Evolutionary conservation across 2,888 invertebrate genomes (phyloP), one percentile per base, ranked within the genome.

Genomic region (Dascillus cervinus): DNA sequence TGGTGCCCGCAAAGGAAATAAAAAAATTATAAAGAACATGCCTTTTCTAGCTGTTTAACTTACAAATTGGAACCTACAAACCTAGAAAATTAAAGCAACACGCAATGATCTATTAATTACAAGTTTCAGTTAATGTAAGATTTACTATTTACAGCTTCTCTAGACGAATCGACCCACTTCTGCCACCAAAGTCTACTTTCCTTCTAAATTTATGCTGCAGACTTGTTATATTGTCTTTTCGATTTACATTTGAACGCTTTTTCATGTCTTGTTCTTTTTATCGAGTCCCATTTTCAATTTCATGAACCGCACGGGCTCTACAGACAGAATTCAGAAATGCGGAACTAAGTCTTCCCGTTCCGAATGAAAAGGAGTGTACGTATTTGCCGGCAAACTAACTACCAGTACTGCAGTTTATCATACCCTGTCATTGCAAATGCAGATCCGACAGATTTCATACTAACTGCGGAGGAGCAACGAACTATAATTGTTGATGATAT

Each of bases 371-470:
- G n/a, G n/a, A 22, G 26, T 30, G 33, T 39, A 34, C 35, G 33
- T 25, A 32, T 39, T 37, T 32, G 37, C 28, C 35, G 29, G 21
- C 39, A 22, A 27, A 22, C 26, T 31, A 38, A 38, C 36, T 39
- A 37, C 32, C 29, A 17, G 37, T 22, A 20, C 29, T 30, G 32
- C 33, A 40, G 30, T 44, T 36, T 38, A 40, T 42, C 44, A 46
- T 44, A 39, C 27, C n/a, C 34, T 30, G 43, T 39, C 43, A 37
- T 17, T 36, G 38, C 40, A 38, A 37, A 42, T 38, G 42, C 42
- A 32, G 33, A 29, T 40, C 36, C 31, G 40, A 42, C 44, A 44
- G 40, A 44, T 44, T 40, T 42, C 40, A 43, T 45, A 37, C 42
- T 43, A 38, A 45, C 35, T 35, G 38, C 32, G 26, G 26, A 29